A percentile compares a stretch with the other conserved stretches of the same genome.
Conservation (phyloP, 2,797 vertebrate genomes). For the Echiichthys vipera region DNA sequence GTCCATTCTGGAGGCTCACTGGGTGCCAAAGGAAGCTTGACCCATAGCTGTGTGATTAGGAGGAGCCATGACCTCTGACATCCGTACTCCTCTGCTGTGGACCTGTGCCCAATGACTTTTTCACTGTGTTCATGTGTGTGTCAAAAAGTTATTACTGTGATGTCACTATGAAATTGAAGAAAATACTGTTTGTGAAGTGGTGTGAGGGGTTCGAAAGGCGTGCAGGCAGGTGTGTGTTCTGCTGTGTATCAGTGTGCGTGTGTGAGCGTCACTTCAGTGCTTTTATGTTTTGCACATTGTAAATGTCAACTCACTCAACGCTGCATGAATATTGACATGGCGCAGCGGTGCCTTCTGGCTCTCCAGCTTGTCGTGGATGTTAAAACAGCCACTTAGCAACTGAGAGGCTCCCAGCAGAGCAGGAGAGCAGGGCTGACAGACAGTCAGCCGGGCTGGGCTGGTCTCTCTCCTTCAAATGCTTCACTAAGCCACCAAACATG, state of each 20-base stretch:
- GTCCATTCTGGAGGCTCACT: slow-evolving; percentile 3
- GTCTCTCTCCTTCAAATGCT: slow-evolving; percentile 23
- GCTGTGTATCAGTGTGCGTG: neutral
- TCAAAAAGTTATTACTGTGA: neutral
- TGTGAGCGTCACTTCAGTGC: neutral
- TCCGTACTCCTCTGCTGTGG: neutral
- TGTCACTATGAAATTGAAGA: slow-evolving; percentile 7
- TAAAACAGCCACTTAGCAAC: slow-evolving; percentile 58
- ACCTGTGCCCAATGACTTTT: slow-evolving; percentile 15
- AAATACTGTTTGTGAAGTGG: neutral
- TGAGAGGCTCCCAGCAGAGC: slow-evolving; percentile 43
- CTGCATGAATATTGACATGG: slow-evolving; percentile 52
- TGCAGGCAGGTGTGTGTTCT: neutral
- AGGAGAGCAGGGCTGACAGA: slow-evolving; percentile 21
- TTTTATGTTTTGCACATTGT: slow-evolving; percentile 45
- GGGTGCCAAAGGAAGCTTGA: neutral
- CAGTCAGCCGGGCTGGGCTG: neutral
- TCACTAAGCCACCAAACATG: slow-evolving; percentile 23
- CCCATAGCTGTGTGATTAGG: slow-evolving; percentile 38
- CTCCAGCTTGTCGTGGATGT: slow-evolving; percentile 49
- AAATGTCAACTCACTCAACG: slow-evolving; percentile 49
- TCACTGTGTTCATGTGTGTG: neutral
- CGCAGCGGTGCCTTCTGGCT: neutral
- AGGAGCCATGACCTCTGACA: slow-evolving; percentile 38
- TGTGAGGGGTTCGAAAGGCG: neutral